These are phyloP conservation scores for Pollenia griseotomentosa DNA, from an alignment of 2,888 invertebrate species.

Conservation along the genomic window DNA sequence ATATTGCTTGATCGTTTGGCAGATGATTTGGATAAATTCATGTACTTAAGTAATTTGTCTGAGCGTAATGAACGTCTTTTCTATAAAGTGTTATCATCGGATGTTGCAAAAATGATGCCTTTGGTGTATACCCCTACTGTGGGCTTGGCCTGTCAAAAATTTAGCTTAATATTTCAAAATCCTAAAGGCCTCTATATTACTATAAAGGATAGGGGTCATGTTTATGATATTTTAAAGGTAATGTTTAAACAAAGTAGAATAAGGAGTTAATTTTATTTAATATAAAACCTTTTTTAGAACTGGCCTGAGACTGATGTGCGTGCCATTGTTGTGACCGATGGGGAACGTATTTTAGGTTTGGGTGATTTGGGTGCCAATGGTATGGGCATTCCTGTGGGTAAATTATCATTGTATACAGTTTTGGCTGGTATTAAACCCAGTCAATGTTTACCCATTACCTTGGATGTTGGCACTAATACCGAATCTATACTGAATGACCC, in stretches of 20 bases:
- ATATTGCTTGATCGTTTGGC: constrained; percentile 92
- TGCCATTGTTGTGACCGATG: constrained; percentile 98
- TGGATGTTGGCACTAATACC: constrained; percentile 97
- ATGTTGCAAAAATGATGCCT: constrained; percentile 97
- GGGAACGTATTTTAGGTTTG: constrained; percentile 98
- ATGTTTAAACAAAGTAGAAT: constrained; percentile 80
- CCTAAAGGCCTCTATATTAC: constrained; percentile 98
- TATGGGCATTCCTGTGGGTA: constrained; percentile 99
- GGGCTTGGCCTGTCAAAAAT: constrained; percentile 98
- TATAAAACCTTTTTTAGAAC: constrained; percentile 77
- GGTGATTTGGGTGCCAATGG: constrained; percentile 99
- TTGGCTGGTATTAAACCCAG: constrained; percentile 98
- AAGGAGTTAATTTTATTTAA: background rate
- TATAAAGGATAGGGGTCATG: constrained; percentile 97
- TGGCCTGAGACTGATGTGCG: constrained; percentile 95
- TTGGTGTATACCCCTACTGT: constrained; percentile 99
- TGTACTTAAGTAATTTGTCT: constrained; percentile 92
- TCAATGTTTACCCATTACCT: constrained; percentile 96
- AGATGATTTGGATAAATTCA: constrained; percentile 97
- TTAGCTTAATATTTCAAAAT: constrained; percentile 94
- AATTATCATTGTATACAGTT: constrained; percentile 98
- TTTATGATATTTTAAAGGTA: constrained; percentile 96
- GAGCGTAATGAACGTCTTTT: constrained; percentile 98
- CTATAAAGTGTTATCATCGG: constrained; percentile 93
- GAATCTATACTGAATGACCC: constrained; percentile 94